Conservation (phyloP, 2,113 vertebrate species). For the Poeciliopsis prolifica region DNA sequence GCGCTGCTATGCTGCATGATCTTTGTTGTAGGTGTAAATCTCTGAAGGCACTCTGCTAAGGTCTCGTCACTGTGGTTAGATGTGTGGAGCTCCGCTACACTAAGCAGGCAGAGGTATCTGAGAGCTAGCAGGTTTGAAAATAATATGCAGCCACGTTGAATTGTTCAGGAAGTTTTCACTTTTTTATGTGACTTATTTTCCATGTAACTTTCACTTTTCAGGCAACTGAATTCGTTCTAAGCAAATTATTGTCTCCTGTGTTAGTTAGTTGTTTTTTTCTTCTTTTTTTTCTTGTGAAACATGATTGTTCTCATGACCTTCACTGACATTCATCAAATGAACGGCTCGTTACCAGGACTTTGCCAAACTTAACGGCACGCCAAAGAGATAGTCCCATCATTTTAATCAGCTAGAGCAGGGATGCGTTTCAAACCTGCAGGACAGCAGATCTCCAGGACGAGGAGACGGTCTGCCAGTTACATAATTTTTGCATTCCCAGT, state of each 20-base stretch:
- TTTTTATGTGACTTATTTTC: background rate
- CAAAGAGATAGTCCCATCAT: too few species aligned
- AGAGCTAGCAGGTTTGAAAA: slow-evolving; percentile 12
- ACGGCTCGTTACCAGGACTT: too few species aligned
- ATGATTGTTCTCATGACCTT: background rate
- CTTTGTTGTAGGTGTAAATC: slow-evolving; percentile 58
- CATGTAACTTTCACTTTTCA: background rate
- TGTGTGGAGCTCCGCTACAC: slow-evolving; percentile 21
- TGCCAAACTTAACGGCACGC: too few species aligned
- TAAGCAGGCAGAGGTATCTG: slow-evolving; percentile 11
- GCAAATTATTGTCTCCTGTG: too few species aligned
- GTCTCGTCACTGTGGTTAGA: slow-evolving; percentile 41
- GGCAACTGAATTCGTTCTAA: too few species aligned
- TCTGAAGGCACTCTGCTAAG: slow-evolving; percentile 44
- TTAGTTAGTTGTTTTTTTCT: too few species aligned
- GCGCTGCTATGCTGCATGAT: slow-evolving; percentile 56
- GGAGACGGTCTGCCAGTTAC: background rate
- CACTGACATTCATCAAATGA: too few species aligned
- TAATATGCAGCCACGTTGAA: background rate
- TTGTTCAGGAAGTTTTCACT: background rate
- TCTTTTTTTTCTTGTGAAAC: too few species aligned
- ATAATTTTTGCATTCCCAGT: background rate
- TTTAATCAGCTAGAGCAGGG: background rate
- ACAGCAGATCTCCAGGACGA: background rate
- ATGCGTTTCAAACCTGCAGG: background rate